Evolutionary conservation across 2,797 vertebrate species (phyloP).

Genomic region (Thalassophryne amazonica): DNA sequence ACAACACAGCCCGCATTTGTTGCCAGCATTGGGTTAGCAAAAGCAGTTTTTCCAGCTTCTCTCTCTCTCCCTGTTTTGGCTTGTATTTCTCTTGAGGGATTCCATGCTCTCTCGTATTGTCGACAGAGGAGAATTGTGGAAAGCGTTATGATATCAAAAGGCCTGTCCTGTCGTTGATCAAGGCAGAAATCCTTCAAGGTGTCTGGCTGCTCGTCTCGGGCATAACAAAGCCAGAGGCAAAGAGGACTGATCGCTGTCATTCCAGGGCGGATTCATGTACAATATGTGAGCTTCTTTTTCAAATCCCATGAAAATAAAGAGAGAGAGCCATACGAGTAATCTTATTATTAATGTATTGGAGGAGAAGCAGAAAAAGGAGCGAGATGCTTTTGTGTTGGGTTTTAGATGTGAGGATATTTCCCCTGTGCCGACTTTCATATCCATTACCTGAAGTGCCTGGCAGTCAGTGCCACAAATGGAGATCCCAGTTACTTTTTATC

Average conservation of each 20-base stretch:
- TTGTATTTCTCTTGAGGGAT: slow-evolving; percentile 27
- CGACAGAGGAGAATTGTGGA: slow-evolving; percentile 7
- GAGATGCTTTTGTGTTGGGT: slow-evolving; percentile 10
- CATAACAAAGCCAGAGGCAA: slow-evolving; percentile 39
- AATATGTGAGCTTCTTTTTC: slow-evolving; percentile 27
- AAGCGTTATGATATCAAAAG: slow-evolving; percentile 46
- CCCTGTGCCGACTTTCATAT: slow-evolving; percentile 52
- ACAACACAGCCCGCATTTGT: slow-evolving; percentile 29
- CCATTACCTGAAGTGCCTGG: slow-evolving; percentile 56
- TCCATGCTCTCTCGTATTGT: slow-evolving; percentile 52
- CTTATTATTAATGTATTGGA: slow-evolving; percentile 32
- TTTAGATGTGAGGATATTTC: slow-evolving; percentile 53
- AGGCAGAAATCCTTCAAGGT: slow-evolving; percentile 58
- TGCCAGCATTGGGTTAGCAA: slow-evolving; percentile 24
- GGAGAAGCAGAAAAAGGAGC: not conserved
- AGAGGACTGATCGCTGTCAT: not conserved
- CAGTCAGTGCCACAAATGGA: slow-evolving; percentile 48
- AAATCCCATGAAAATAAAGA: too few relatives aligned
- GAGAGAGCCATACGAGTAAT: slow-evolving; percentile 33
- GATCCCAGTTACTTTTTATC: slow-evolving; percentile 59
- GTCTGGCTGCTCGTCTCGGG: slow-evolving; percentile 40
- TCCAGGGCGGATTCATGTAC: slow-evolving; percentile 19
- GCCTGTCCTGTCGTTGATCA: slow-evolving; percentile 57
- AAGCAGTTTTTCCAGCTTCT: slow-evolving; percentile 11
- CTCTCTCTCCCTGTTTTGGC: not conserved